Percentiles rank a stretch among this genome's conserved stretches.
Evolutionary conservation across 2,888 invertebrate species (phyloP).

Genomic region (Conchocele bisecta): DNA sequence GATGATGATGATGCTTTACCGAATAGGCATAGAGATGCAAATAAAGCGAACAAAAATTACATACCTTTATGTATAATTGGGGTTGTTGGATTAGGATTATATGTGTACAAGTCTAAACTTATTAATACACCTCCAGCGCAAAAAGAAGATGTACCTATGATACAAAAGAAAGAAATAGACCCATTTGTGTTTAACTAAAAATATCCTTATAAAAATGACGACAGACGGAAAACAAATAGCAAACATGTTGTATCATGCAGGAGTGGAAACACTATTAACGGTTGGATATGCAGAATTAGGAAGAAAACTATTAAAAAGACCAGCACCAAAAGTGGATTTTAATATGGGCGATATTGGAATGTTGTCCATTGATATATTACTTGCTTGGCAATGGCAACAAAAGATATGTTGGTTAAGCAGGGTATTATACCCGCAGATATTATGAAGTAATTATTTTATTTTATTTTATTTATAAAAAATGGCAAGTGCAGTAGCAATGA

Average conservation of each 20-base stretch:
- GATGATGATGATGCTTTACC: no score
- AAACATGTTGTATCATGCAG: conserved; percentile 24
- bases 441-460: conserved; percentile 9
- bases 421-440: conserved; percentile 8
- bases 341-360: conserved; percentile 22
- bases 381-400: conserved; percentile 22
- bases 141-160: conserved; percentile 8
- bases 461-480: no score
- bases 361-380: conserved; percentile 6
- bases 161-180: conserved; percentile 21
- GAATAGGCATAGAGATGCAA: background rate
- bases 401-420: conserved; percentile 17
- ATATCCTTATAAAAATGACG: background rate
- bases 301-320: conserved; percentile 30
- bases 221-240: conserved; percentile 7
- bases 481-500: conserved; percentile 29
- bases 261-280: conserved; percentile 34
- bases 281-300: conserved; percentile 31
- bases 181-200: conserved; percentile 29
- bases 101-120: conserved; percentile 27
- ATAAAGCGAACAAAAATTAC: conserved; percentile 32
- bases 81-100: conserved; percentile 16
- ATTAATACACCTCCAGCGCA: conserved; percentile 10
- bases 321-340: conserved; percentile 32
- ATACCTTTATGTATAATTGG: conserved; percentile 19